Base-by-base conservation (phyloP, 2,113 vertebrate genomes). In the Lates calcarifer region DNA sequence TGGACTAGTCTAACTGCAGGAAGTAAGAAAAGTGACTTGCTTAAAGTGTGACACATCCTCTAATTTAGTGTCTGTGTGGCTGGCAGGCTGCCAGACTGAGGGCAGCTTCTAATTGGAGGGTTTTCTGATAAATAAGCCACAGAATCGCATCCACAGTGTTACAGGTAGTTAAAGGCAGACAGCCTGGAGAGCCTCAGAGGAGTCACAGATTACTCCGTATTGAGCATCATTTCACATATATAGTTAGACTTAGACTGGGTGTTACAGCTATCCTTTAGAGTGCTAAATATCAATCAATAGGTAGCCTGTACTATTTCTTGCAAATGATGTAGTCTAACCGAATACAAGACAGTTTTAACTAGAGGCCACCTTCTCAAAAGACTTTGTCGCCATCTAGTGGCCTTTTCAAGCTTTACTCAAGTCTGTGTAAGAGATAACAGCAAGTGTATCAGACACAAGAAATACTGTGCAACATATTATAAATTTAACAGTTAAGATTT, bases 351-450 rank as follows among this genome's bases (percentile, higher is more conserved):
- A 53, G n/a, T 5, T 56, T 26, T 7, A 0, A 31, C 29, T 43
- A 31, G 12, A 8, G 15, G 15, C 18, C 53, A 45, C 37, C 2
- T 58, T 56, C 43, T 82, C 10, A 67, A 37, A 64, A 62, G 82
- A 39, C 22, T 72, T 49, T 91, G 71, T 81, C 68, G 77, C 91
- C 92, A 89, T 77, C 92, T 20, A 82, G 90, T 83, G 91, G 76
- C 47, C 24, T 37, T 11, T 5, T 57, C 0, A 39, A 63, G 63
- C 8, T 6, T 43, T 39, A 75, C 41, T 9, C 12, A 63, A 47
- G 24, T 51, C 24, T 22, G 1, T 2, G 2, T 0, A 0, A 4
- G 2, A 6, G 29, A 6, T 56, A 26, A 45, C 7, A 43, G 14
- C 15, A 15, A 26, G 43, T 22, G 9, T n/a, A 55, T 22, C 22